Evolutionary conservation across 2,113 vertebrate genomes (phyloP).

Genomic region (Pluvialis apricaria): DNA sequence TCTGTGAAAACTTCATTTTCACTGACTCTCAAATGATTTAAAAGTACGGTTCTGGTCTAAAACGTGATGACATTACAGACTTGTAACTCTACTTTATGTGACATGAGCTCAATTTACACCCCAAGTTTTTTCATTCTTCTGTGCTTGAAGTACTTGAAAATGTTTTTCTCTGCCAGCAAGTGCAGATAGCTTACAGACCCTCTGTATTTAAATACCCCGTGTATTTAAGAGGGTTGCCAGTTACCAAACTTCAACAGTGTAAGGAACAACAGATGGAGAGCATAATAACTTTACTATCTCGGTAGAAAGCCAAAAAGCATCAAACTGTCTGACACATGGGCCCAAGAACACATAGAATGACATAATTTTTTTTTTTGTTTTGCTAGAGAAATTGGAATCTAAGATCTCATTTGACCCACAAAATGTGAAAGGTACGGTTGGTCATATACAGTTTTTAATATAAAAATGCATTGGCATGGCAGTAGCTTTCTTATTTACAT

Average conservation of each 20-base stretch:
- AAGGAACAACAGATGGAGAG: constrained; percentile 54
- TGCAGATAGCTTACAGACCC: neutral
- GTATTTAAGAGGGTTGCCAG: constrained; percentile 10
- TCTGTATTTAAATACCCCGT: constrained; percentile 8
- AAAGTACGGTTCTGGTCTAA: neutral
- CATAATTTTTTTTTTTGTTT: neutral
- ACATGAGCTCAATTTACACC: neutral
- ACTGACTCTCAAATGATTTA: neutral
- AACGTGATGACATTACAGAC: neutral
- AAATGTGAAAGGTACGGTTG: neutral
- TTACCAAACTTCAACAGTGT: constrained; percentile 15
- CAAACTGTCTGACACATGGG: neutral
- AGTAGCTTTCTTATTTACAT: neutral
- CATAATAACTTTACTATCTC: constrained; percentile 11
- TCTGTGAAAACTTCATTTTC: neutral
- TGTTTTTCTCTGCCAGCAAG: neutral
- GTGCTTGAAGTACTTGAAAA: constrained; percentile 4
- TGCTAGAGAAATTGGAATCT: neutral
- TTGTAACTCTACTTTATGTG: neutral
- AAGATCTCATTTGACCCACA: neutral
- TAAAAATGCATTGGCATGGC: neutral
- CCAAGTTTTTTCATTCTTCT: neutral
- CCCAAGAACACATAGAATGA: neutral
- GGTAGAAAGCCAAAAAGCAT: constrained; percentile 39
- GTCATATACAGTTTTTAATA: neutral